phyloP scores from a whole-genome alignment of 2,888 invertebrate genomes.

The Scaeva pyrastri region DNA sequence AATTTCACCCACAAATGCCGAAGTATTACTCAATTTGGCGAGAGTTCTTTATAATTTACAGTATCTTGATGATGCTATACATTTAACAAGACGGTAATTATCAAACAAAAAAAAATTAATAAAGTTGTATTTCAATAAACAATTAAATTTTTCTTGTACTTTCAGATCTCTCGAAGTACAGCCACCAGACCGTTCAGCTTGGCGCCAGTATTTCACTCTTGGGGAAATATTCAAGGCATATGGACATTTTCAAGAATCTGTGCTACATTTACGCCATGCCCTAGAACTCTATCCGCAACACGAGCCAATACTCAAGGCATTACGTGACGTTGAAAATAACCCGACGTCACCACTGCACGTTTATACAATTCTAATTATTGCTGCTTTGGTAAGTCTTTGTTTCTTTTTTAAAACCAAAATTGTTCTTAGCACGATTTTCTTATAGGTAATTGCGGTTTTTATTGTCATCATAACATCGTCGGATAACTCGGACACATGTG shows the following conservation, averaged over 20 bases:
- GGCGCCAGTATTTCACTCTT: conserved; percentile 96
- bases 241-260: conserved; percentile 94
- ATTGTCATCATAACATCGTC: conserved; percentile 92
- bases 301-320: conserved; percentile 90
- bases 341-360: conserved; percentile 92
- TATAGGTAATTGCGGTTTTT: conserved; percentile 91
- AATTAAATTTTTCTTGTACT: background rate
- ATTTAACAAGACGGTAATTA: conserved; percentile 88
- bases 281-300: conserved; percentile 94
- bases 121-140: too few species aligned
- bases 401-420: background rate
- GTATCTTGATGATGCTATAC: conserved; percentile 95
- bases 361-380: conserved; percentile 94
- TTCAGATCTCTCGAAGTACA: conserved; percentile 90
- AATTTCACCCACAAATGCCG: conserved; percentile 94
- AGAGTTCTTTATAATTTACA: conserved; percentile 93
- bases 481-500: conserved; percentile 83
- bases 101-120: background rate
- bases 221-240: conserved; percentile 96
- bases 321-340: conserved; percentile 92
- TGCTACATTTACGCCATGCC: conserved; percentile 92
- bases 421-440: background rate
- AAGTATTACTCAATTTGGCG: conserved; percentile 93
- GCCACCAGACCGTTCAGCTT: conserved; percentile 93
- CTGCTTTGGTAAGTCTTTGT: conserved; percentile 90